Percentiles rank a stretch among this genome's conserved stretches.
Conservation (phyloP, 2,888 invertebrate species). For the Synanthedon andrenaeformis region DNA sequence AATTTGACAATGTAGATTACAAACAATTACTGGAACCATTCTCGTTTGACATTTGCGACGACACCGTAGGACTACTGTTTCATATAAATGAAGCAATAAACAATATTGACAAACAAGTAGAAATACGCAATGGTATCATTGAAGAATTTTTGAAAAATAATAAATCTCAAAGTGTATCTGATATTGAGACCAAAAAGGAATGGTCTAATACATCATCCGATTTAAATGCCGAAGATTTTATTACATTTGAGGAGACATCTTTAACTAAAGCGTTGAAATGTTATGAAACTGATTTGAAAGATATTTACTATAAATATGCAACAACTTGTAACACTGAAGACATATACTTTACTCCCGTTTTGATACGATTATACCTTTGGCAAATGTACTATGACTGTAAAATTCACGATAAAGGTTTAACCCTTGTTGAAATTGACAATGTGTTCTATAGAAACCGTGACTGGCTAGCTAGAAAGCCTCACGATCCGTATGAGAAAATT, state of each 20-base stretch:
- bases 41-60: slow-evolving; percentile 39
- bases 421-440: slow-evolving; percentile 63
- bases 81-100: slow-evolving; percentile 49
- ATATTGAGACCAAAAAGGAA: slow-evolving; percentile 8
- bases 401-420: slow-evolving; percentile 55
- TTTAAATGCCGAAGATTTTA: slow-evolving; percentile 23
- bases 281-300: slow-evolving; percentile 55
- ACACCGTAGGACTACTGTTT: slow-evolving; percentile 48
- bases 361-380: slow-evolving; percentile 71
- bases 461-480: slow-evolving; percentile 49
- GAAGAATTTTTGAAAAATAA: slow-evolving; percentile 40
- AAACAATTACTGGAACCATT: slow-evolving; percentile 24
- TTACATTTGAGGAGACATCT: slow-evolving; percentile 52
- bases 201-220: slow-evolving; percentile 5
- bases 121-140: slow-evolving; percentile 31
- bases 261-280: slow-evolving; percentile 52
- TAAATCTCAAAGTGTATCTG: slow-evolving; percentile 9
- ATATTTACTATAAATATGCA: slow-evolving; percentile 66
- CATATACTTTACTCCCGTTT: slow-evolving; percentile 42
- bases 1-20: slow-evolving; percentile 13
- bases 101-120: slow-evolving; percentile 37
- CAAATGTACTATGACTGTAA: slow-evolving; percentile 71
- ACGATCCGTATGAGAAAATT: slow-evolving; percentile 71
- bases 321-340: slow-evolving; percentile 47
- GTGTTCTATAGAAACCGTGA: slow-evolving; percentile 55